phyloP scores from a whole-genome alignment of 37 sponge, comb jelly and placozoan species.

The Chondrilla cf. caribensis region DNA sequence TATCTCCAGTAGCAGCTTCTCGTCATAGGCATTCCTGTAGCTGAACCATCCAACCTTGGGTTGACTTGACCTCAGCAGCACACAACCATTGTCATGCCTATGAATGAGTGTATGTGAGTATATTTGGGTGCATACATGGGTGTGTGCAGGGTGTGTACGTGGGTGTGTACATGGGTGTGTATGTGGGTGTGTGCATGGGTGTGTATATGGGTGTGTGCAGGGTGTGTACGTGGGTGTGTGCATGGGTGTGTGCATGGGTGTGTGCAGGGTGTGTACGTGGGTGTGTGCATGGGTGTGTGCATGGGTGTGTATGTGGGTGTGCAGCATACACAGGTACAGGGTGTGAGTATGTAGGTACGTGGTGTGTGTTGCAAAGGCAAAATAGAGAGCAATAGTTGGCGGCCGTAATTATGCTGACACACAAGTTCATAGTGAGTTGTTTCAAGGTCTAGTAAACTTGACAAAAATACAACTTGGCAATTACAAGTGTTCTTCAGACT shows the following conservation, averaged over 20 bases:
- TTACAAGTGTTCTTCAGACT: constrained; percentile 76
- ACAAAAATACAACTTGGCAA: neutral
- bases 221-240: too few relatives aligned
- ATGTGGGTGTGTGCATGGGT: too few relatives aligned
- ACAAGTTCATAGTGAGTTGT: neutral
- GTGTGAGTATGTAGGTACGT: too few relatives aligned
- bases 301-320: too few relatives aligned
- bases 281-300: too few relatives aligned
- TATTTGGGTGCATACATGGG: neutral
- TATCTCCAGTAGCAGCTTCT: constrained; percentile 65
- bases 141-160: neutral
- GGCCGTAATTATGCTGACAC: too few relatives aligned
- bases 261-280: too few relatives aligned
- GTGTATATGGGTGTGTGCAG: too few relatives aligned
- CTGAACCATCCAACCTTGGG: constrained; percentile 84
- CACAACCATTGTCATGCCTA: constrained; percentile 85
- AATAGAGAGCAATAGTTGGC: too few relatives aligned
- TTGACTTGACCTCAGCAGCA: constrained; percentile 83
- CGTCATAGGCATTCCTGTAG: constrained; percentile 75
- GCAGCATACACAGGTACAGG: too few relatives aligned
- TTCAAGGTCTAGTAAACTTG: neutral
- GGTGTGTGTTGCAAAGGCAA: too few relatives aligned
- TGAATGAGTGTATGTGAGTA: neutral
- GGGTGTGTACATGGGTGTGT: neutral
- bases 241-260: too few relatives aligned